Evolutionary conservation across 2,888 invertebrate species (phyloP).

Genomic region (Dendrolimus pini): DNA sequence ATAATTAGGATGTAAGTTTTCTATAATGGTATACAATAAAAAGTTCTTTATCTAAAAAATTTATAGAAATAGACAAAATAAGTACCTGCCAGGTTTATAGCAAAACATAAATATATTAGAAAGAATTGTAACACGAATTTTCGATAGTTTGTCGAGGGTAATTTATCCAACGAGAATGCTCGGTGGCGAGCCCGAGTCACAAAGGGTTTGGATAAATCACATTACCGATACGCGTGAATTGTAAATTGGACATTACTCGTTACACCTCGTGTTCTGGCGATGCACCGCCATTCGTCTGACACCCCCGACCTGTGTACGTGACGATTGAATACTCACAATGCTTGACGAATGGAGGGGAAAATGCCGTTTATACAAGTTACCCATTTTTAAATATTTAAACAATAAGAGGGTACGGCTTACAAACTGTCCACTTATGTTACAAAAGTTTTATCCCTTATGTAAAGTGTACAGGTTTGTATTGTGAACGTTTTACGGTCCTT

Average conservation of each 20-base stretch:
- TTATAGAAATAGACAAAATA: too few species aligned
- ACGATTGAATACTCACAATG: slow-evolving; percentile 16
- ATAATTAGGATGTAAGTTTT: too few species aligned
- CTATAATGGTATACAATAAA: too few species aligned
- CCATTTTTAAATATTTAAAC: slow-evolving; percentile 6
- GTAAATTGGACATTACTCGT: slow-evolving; percentile 74
- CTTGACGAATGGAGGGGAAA: slow-evolving; percentile 16
- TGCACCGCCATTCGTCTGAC: slow-evolving; percentile 3
- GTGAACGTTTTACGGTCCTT: too few species aligned
- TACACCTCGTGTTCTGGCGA: slow-evolving; percentile 36
- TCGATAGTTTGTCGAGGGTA: slow-evolving; percentile 44
- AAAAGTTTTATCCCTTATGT: too few species aligned
- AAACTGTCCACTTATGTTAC: background rate
- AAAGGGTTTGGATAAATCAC: slow-evolving; percentile 70
- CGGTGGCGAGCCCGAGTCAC: slow-evolving; percentile 46
- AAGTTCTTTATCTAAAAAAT: too few species aligned
- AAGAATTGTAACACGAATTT: slow-evolving; percentile 42
- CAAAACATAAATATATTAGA: slow-evolving; percentile 1
- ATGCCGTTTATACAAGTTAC: slow-evolving; percentile 9
- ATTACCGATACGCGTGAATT: slow-evolving; percentile 71
- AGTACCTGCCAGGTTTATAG: too few species aligned
- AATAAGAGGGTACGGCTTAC: slow-evolving; percentile 6
- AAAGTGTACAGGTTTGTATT: too few species aligned
- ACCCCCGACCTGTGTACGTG: slow-evolving; percentile 9
- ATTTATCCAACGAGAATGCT: slow-evolving; percentile 50